Conservation (phyloP, 2,888 invertebrate species). For the Drosophila antonietae region DNA sequence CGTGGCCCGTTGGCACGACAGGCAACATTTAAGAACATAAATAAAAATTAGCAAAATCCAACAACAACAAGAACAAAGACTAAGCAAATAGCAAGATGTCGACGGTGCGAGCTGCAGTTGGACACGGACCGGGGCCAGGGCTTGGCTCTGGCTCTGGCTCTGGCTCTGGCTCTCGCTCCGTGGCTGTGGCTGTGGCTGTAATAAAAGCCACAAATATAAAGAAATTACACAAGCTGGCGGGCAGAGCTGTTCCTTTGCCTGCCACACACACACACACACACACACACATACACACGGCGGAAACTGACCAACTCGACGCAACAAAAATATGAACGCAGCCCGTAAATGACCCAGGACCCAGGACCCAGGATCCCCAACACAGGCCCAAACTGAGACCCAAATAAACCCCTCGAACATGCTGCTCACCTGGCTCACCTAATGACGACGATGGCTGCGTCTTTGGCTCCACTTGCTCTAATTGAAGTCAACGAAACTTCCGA, state of each 20-base stretch:
- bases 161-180: too few relatives aligned
- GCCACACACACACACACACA: constrained; percentile 23
- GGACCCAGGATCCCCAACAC: not conserved
- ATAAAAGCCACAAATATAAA: constrained; percentile 81
- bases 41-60: constrained; percentile 81
- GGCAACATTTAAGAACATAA: constrained; percentile 78
- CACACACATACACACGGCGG: constrained; percentile 65
- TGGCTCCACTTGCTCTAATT: constrained; percentile 67
- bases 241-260: constrained; percentile 9
- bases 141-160: constrained; percentile 5
- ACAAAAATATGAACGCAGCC: constrained; percentile 22
- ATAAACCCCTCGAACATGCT: not conserved
- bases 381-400: too few relatives aligned
- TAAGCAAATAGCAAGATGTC: constrained; percentile 42
- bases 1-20: constrained; percentile 73
- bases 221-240: constrained; percentile 66
- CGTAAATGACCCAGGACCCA: constrained; percentile 32
- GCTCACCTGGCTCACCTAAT: constrained; percentile 44
- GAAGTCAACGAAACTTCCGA: constrained; percentile 74
- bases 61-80: constrained; percentile 47
- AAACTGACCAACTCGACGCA: constrained; percentile 62
- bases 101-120: not conserved
- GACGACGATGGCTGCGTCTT: constrained; percentile 16
- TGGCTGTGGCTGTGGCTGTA: constrained; percentile 23
- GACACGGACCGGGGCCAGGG: not conserved